Evolutionary conservation across 2,113 vertebrate species (phyloP).

Genomic region (Dryoscopus gambensis): DNA sequence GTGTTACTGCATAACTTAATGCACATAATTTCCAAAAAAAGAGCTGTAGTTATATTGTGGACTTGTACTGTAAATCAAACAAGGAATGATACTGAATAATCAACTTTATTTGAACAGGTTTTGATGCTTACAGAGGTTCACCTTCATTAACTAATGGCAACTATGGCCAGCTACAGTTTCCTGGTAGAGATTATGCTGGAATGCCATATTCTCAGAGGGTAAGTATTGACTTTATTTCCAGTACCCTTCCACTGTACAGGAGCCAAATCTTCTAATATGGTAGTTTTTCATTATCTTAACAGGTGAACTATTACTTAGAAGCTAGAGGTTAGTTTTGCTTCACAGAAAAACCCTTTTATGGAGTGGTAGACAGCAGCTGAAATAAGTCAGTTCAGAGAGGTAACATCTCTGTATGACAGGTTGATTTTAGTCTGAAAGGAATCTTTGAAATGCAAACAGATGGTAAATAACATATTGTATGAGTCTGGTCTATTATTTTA

Average conservation of each 20-base stretch:
- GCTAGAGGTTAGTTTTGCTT: not conserved
- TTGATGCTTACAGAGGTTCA: constrained; percentile 75
- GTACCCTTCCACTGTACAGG: not conserved
- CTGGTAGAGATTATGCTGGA: constrained; percentile 77
- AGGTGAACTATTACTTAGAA: not conserved
- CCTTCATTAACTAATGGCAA: constrained; percentile 74
- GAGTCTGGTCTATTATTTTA: not conserved
- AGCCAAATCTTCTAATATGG: not conserved
- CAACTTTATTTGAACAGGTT: constrained; percentile 54
- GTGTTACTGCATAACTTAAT: not conserved
- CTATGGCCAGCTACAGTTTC: constrained; percentile 75
- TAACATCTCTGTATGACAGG: not conserved
- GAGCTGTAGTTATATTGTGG: not conserved
- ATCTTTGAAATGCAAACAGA: not conserved
- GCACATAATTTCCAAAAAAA: not conserved
- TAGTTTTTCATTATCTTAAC: not conserved
- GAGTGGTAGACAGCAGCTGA: not conserved
- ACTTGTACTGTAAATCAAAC: not conserved
- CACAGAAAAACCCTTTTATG: not conserved
- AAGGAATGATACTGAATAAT: not conserved
- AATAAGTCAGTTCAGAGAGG: not conserved
- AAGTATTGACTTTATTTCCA: constrained; percentile 26
- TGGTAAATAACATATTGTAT: not conserved
- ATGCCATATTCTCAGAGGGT: constrained; percentile 80
- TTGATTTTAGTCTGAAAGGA: not conserved